Evolutionary conservation across 2,797 vertebrate genomes (phyloP), one percentile per base, ranked within the genome.

Genomic region (Chrosomus eos): DNA sequence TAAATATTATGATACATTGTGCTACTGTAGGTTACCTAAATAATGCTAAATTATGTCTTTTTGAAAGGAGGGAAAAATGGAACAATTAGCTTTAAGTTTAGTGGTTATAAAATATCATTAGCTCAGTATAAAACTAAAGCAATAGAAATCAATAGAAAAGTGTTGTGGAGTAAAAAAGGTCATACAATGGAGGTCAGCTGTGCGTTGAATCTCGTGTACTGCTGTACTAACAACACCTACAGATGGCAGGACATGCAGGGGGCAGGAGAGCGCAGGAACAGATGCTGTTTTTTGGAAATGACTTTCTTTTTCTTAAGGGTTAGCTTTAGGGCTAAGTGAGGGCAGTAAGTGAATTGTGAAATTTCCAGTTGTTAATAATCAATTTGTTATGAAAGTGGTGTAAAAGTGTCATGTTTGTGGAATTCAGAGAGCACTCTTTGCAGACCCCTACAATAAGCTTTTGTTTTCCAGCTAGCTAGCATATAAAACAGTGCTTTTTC

Each of bases 151-250:
- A 68, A 13, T 38, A 11, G 7, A 14, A 33, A 36, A 60, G 33
- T 28, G 45, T 68, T 51, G 28, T 64, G 5, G 21, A 68, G 23
- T 38, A 48, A 31, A 70, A 68, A 55, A 26, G n/a, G 79, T 80
- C 26, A 51, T 81, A 89, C 82, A 74, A 89, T 92, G 87, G 90
- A 89, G 91, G 88, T 94, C 92, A 91, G 18, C 91, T 90, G 90
- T 91, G 85, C 88, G 88, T 89, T 93, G 91, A 92, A 91, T 67
- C 38, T 48, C 26, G 36, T 13, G 38, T 33, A 2, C 51, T 80
- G 74, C 26, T 67, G 75, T 71, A n/a, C 5, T 43, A n/a, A 31
- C 60, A 33, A 18, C 51, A 62, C 11, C 28, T 78, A 62, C 87
- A 83, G 80, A 82, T 79, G 80, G 87, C 62, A 31, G 70, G 75